Conservation (phyloP, 2,888 invertebrate genomes). For the Aphidoletes aphidimyza region DNA sequence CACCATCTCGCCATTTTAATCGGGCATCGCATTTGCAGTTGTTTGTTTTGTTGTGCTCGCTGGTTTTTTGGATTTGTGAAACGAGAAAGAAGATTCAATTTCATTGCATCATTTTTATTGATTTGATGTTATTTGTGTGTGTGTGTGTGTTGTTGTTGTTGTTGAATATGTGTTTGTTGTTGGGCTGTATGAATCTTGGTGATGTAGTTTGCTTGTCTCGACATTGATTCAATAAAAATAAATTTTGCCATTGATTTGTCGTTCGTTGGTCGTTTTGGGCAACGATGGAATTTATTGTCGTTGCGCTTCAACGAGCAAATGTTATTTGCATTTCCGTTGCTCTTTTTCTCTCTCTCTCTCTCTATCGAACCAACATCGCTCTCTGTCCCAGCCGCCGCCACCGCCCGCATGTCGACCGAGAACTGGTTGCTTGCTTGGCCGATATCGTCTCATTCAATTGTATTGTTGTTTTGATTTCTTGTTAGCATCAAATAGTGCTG, state of each 20-base stretch:
- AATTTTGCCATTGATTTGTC: constrained; percentile 45
- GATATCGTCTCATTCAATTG: not conserved
- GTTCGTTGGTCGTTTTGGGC: constrained; percentile 44
- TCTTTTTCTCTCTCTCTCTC: not conserved
- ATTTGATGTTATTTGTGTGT: not conserved
- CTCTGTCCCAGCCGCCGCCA: not conserved
- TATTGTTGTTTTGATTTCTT: not conserved
- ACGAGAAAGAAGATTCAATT: too few relatives aligned
- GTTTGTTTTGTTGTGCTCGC: not conserved
- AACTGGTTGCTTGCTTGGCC: not conserved
- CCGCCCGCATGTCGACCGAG: not conserved
- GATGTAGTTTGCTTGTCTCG: not conserved
- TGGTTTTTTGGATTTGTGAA: too few relatives aligned
- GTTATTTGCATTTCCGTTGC: constrained; percentile 20
- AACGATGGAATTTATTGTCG: constrained; percentile 12
- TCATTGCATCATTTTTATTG: constrained; percentile 49
- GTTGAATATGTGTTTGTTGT: not conserved
- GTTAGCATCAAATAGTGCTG: constrained; percentile 50
- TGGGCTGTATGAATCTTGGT: too few relatives aligned
- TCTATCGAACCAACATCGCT: not conserved
- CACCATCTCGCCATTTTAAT: not conserved
- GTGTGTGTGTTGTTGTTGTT: not conserved
- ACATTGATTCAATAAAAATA: constrained; percentile 43
- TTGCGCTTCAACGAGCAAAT: constrained; percentile 49
- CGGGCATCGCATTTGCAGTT: not conserved